Evolutionary conservation across 2,113 vertebrate genomes (phyloP).

Genomic region (Anhinga anhinga): DNA sequence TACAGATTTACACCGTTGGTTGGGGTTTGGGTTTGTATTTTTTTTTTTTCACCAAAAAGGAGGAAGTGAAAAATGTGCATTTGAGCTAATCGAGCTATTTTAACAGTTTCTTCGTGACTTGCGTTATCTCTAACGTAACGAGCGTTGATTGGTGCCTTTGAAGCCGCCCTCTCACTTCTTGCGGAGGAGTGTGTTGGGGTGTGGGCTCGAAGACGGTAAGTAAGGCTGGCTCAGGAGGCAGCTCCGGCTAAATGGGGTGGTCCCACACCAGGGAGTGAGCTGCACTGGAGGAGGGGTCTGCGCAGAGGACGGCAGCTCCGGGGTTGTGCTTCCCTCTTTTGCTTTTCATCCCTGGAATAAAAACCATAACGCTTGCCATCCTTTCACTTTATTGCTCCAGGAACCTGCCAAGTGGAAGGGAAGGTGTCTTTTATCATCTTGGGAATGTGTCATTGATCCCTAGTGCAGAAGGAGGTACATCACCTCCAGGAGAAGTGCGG

Average conservation of each 20-base stretch:
- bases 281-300: neutral
- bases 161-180: neutral
- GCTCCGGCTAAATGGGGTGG: neutral
- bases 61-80: neutral
- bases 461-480: neutral
- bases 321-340: neutral
- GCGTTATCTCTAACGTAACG: neutral
- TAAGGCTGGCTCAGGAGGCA: neutral
- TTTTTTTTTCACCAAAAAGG: neutral
- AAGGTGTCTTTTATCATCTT: neutral
- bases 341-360: neutral
- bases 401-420: neutral
- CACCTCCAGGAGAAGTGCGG: neutral
- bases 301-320: accelerated
- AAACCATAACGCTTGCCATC: accelerated
- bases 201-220: neutral
- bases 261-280: neutral
- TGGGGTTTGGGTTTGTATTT: neutral
- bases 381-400: accelerated
- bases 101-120: neutral
- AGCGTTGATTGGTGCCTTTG: neutral
- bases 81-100: neutral
- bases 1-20: neutral
- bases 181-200: neutral
- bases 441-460: accelerated